These are phyloP conservation scores for Bubalus kerabau DNA, from an alignment of 2,113 vertebrate species.

Conservation along the genomic window DNA sequence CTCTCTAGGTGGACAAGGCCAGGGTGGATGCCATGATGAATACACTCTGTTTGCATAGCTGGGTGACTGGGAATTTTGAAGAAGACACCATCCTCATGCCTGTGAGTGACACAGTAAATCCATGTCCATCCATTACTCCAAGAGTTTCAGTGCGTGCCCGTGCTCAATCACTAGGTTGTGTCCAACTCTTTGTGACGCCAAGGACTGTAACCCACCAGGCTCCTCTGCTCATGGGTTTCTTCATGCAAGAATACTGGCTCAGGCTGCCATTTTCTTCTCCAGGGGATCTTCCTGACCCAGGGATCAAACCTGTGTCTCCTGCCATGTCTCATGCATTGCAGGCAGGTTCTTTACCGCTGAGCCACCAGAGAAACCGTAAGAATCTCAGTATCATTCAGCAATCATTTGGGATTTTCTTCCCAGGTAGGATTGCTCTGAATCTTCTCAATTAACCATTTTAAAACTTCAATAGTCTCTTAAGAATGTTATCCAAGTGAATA, in stretches of 20 bases:
- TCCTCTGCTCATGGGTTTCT: background rate
- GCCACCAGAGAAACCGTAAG: background rate
- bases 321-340: background rate
- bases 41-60: background rate
- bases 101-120: background rate
- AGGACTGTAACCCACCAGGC: background rate
- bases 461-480: background rate
- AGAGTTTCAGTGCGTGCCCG: rapidly evolving
- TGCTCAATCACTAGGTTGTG: background rate
- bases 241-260: background rate
- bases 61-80: background rate
- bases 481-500: background rate
- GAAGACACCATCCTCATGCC: background rate
- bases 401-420: background rate
- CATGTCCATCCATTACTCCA: background rate
- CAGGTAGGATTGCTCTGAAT: background rate
- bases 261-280: background rate
- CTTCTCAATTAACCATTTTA: background rate
- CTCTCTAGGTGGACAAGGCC: background rate
- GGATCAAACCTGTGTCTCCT: rapidly evolving
- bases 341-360: background rate
- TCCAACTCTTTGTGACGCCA: background rate
- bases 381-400: background rate
- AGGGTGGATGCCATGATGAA: no score
- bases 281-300: background rate